A percentile compares a stretch with the other conserved stretches of the same genome.
phyloP scores from a whole-genome alignment of 2,797 vertebrate genomes.

The Sternotherus odoratus region DNA sequence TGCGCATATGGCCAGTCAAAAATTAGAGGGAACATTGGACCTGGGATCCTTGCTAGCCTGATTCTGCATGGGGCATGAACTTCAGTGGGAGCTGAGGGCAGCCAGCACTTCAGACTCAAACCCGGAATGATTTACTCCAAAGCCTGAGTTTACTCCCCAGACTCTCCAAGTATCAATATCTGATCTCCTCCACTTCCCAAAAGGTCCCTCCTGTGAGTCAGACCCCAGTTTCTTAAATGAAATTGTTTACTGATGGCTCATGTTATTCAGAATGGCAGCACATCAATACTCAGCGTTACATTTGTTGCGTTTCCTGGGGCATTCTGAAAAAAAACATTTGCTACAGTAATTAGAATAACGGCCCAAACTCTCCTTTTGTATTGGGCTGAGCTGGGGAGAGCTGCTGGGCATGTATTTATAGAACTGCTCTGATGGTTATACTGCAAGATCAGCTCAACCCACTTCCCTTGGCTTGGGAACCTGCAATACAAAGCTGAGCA shows the following conservation, averaged over 20 bases:
- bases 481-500: neutral
- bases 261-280: neutral
- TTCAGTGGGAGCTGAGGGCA: neutral
- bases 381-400: neutral
- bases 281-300: neutral
- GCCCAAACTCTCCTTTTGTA: neutral
- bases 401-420: neutral
- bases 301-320: neutral
- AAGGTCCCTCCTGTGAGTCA: neutral
- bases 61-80: neutral
- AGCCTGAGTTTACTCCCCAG: neutral
- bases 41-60: neutral
- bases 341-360: conserved; percentile 30
- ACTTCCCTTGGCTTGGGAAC: neutral
- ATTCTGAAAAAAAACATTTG: conserved; percentile 42
- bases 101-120: neutral
- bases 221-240: neutral
- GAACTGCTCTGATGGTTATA: neutral
- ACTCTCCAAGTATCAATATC: neutral
- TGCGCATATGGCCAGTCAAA: no score
- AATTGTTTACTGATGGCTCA: neutral
- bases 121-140: neutral
- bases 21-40: no score
- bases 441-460: no score
- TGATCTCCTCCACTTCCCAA: neutral